Evolutionary conservation across 1,140 invertebrate species (phyloP), one percentile per base, ranked within the genome.

Genomic region (Oryctes rhinoceros): DNA sequence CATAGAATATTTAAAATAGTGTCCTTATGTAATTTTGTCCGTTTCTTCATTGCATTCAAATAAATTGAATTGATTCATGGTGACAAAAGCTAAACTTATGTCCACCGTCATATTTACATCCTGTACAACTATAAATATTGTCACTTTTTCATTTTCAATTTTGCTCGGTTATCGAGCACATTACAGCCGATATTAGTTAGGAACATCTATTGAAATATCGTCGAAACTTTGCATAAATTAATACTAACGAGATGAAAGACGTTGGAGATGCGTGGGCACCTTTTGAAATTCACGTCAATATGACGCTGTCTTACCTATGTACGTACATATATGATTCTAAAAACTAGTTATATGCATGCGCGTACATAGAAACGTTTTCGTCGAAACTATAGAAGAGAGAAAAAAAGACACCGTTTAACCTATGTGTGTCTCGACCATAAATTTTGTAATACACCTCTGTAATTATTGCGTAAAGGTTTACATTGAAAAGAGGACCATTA

Each of bases 401-500:
- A 59, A 18, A 59, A 59, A 18, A 59, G 13, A 59, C 15, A 15
- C 6, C 53, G 53, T 59, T 59, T 59, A 59, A 59, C 53, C 53
- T 59, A 59, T 59, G 53, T 59, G n/a, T 59, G 53, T 59, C 53
- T 59, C 18, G 53, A 18, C 53, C 18, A 59, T 59, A 59, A 59
- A 59, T 59, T 59, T 59, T 59, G 53, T 59, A 59, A 59, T 59
- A 59, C 53, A 59, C 10, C 53, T 59, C 53, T 59, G 53, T 59
- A 18, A 18, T 59, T 59, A 59, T 59, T 59, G 53, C 53, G 53
- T 59, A 59, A 59, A 18, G 18, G 15, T 59, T n/a, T 59, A 59
- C 18, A 59, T 18, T 18, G 53, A 59, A 59, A 59, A 59, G 39
- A 59, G 53, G 53, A 18, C 53, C n/a, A 59, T 59, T 59, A 59